Base-by-base conservation (phyloP, 2,113 vertebrate species). In the Balaeniceps rex region DNA sequence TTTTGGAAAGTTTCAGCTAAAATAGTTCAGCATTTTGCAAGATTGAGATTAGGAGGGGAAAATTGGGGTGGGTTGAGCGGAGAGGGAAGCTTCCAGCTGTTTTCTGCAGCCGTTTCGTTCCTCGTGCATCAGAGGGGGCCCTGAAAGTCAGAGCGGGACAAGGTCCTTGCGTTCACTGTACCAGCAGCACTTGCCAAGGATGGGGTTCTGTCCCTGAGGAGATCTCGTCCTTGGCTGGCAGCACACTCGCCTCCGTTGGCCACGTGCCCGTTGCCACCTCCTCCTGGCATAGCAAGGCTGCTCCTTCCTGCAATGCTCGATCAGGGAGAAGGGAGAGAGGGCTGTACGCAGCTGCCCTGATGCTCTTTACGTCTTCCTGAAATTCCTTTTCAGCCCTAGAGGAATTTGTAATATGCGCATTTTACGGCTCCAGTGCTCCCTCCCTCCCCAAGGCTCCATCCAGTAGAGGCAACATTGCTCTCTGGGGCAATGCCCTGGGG, bases 11-110 rank as follows among this genome's bases (percentile, higher is more conserved):
- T 55, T 90, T 84, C 83, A 81, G 65, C 77, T 75, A 58, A 87
- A 94, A 91, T 38, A 90, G 18, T 49, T 78, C 63, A 87, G 83
- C 29, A 19, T 94, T 95, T 90, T 94, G 83, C 95, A 96, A 96
- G 77, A 91, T 36, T 38, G 85, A 78, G 38, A 84, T 92, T 81
- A 87, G 65, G 68, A 81, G 31, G 4, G 0, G 3, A 12, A 38
- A 54, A 49, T n/a, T n/a, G n/a, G n/a, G n/a, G n/a, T n/a, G n/a
- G n/a, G n/a, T 38, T 87, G 79, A 25, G 64, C 58, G 76, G 86
- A 58, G 71, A 83, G 44, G 47, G 69, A 81, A 60, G 34, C 7
- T 76, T 76, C 82, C 92, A 95, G 78, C 82, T 90, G 52, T 77
- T 88, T 88, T 97, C 63, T 88, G 63, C 49, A 77, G 47, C 38